Evolutionary conservation across 2,888 invertebrate genomes (phyloP).

Genomic region (Sesamia inferens): DNA sequence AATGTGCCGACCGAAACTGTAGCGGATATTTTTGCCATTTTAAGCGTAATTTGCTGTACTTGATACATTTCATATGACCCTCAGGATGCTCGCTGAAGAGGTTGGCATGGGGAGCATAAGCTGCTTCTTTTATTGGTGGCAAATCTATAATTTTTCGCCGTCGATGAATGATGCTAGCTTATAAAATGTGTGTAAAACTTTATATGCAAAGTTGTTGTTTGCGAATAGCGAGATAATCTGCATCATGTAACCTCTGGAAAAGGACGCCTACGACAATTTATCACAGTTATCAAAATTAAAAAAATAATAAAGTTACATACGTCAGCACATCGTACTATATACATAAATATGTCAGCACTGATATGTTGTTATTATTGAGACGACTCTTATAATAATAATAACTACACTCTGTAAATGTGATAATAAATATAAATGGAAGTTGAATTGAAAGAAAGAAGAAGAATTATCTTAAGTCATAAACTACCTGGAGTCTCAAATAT

Average conservation of each 20-base stretch:
- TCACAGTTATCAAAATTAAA: conserved; percentile 17
- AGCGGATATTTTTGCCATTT: too few species aligned
- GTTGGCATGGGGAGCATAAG: conserved; percentile 74
- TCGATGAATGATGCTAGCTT: conserved; percentile 91
- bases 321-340: conserved; percentile 27
- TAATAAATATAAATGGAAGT: conserved; percentile 13
- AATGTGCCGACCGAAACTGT: too few species aligned
- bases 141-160: conserved; percentile 82
- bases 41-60: conserved; percentile 85
- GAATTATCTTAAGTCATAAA: too few species aligned
- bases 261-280: background rate
- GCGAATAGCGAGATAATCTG: background rate
- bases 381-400: conserved; percentile 20
- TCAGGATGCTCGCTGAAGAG: conserved; percentile 80
- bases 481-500: too few species aligned
- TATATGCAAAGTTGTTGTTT: background rate
- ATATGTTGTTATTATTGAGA: conserved; percentile 26
- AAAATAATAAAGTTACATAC: conserved; percentile 28
- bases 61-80: conserved; percentile 84
- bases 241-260: background rate
- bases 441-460: too few species aligned
- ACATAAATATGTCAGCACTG: conserved; percentile 30
- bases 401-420: conserved; percentile 10
- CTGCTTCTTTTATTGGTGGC: conserved; percentile 75
- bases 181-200: conserved; percentile 68